These are phyloP conservation scores for Tigriopus japonicus DNA, from an alignment of 1,140 invertebrate genomes.

Conservation along the genomic window DNA sequence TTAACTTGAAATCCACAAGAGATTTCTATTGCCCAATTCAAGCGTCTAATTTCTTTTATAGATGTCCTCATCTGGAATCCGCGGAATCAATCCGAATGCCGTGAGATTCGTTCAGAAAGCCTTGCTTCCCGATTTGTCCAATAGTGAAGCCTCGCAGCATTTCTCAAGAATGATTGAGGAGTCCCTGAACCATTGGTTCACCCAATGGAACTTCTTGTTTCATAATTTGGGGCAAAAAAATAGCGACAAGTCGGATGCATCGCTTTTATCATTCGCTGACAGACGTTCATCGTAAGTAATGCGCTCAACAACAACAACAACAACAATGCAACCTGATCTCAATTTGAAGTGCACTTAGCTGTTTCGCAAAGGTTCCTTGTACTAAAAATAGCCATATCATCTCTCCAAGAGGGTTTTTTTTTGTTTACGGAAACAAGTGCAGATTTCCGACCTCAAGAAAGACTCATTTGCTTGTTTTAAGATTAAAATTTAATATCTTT, in stretches of 20 bases:
- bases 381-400: too few relatives aligned
- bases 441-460: too few relatives aligned
- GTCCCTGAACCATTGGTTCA: constrained; percentile 42
- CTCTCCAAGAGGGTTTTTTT: too few relatives aligned
- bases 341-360: neutral
- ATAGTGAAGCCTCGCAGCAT: constrained; percentile 83
- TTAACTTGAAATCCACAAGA: constrained; percentile 9
- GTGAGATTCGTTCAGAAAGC: constrained; percentile 79
- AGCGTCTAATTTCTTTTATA: too few relatives aligned
- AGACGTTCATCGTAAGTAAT: constrained; percentile 74
- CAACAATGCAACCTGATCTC: too few relatives aligned
- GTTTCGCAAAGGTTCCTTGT: constrained; percentile 6
- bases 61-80: constrained; percentile 88
- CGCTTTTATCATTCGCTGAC: constrained; percentile 78
- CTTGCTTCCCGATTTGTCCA: constrained; percentile 65
- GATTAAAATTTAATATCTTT: too few relatives aligned
- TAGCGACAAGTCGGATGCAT: constrained; percentile 52
- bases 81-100: constrained; percentile 74
- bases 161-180: constrained; percentile 83
- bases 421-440: too few relatives aligned
- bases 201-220: constrained; percentile 88
- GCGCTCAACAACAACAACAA: too few relatives aligned
- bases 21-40: too few relatives aligned
- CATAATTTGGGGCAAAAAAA: constrained; percentile 88
- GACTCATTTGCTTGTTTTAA: too few relatives aligned